Evolutionary conservation across 2,888 invertebrate genomes (phyloP), one percentile per base, ranked within the genome.

Genomic region (Carterocephalus palaemon): DNA sequence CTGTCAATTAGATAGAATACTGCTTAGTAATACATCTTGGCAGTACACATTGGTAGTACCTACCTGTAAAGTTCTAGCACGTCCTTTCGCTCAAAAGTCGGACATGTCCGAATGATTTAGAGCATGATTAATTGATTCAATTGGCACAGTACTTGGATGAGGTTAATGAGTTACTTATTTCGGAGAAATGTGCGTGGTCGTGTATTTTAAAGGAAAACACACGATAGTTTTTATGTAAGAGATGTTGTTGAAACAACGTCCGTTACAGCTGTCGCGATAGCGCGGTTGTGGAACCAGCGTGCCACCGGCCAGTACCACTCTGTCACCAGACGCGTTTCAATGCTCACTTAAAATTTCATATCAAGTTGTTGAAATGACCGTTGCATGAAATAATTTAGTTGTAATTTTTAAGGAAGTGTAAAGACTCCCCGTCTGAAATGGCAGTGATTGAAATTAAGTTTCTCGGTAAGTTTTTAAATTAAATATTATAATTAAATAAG

Each of bases 401-500:
- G 20, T 20, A 45, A 15, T 32, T 26, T 26, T 2, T 9, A 9
- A 26, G 26, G 15, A 24, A 24, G 8, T 37, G 24, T 19, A 5
- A 24, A 26, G n/a, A 40, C n/a, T 22, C 10, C n/a, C n/a, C 7
- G 39, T 42, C 31, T 4, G 69, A 62, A 62, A 83, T 83, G 83
- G 82, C 82, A 61, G 71, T 80, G 63, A 70, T 82, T 49, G 67
- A 66, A 57, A 52, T 81, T 32, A 82, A 82, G 57, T 53, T 71
- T 59, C 72, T 82, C 42, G 80, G 83, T 83, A 43, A 76, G 83
- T 78, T 48, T 49, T 24, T 46, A 39, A 37, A 46, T 39, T 10
- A 24, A 26, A 29, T 34, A 13, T 20, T 33, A 20, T n/a, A n/a
- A n/a, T n/a, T n/a, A n/a, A n/a, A n/a, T n/a, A n/a, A n/a, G n/a